phyloP scores from a whole-genome alignment of 1,140 invertebrate genomes.

The Drosophila lini region DNA sequence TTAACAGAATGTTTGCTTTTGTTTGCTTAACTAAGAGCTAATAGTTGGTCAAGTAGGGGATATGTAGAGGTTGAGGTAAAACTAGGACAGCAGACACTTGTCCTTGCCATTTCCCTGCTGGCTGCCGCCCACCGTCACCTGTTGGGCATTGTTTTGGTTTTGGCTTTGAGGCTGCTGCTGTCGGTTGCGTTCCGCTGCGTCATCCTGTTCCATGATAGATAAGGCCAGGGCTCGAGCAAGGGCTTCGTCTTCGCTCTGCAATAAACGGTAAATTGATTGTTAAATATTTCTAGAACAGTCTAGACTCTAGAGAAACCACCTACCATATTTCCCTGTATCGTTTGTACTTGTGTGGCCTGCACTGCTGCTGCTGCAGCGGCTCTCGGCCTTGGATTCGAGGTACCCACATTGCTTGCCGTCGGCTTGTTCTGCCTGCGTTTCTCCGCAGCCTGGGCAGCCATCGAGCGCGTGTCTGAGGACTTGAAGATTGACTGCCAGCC shows the following conservation, averaged over 20 bases:
- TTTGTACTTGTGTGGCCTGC: conserved; percentile 76
- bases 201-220: conserved; percentile 88
- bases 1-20: conserved; percentile 24
- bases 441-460: conserved; percentile 77
- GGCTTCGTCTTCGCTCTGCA: conserved; percentile 92
- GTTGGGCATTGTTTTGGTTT: conserved; percentile 39
- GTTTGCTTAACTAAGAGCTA: conserved; percentile 52
- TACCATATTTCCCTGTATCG: conserved; percentile 88
- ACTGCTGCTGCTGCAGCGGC: conserved; percentile 18
- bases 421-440: conserved; percentile 57
- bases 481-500: conserved; percentile 84
- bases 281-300: neutral
- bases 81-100: conserved; percentile 85
- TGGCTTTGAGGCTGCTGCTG: conserved; percentile 52
- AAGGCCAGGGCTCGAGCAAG: conserved; percentile 92
- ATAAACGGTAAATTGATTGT: neutral
- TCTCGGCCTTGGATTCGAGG: conserved; percentile 60
- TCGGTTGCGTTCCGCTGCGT: conserved; percentile 66
- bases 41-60: conserved; percentile 62
- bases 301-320: too few relatives aligned
- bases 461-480: conserved; percentile 50
- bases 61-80: conserved; percentile 20
- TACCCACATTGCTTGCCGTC: conserved; percentile 27
- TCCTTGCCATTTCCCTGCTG: conserved; percentile 84
- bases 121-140: conserved; percentile 69